These are phyloP conservation scores for Pteronotus mesoamericanus DNA, from an alignment of 2,797 vertebrate genomes.

Conservation along the genomic window DNA sequence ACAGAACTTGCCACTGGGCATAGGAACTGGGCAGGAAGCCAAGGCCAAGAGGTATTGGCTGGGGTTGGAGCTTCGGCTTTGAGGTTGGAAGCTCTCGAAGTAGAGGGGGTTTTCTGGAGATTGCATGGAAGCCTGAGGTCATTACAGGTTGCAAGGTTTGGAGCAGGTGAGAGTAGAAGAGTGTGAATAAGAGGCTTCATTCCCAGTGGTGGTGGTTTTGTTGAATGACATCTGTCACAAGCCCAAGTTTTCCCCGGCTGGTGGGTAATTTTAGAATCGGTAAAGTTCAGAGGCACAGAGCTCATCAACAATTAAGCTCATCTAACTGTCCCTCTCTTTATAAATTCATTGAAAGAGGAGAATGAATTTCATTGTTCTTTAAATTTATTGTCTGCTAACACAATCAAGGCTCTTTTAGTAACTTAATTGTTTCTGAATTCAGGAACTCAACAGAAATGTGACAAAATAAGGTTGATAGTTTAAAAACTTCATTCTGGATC, in stretches of 20 bases:
- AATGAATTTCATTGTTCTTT: slow-evolving; percentile 67
- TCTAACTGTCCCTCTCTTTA: slow-evolving; percentile 48
- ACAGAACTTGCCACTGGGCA: background rate
- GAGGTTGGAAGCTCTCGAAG: background rate
- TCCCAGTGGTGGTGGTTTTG: background rate
- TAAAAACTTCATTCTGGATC: slow-evolving; percentile 29
- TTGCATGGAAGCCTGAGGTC: background rate
- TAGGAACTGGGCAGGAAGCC: background rate
- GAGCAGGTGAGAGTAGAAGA: background rate
- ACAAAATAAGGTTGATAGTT: slow-evolving; percentile 55
- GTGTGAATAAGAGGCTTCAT: background rate
- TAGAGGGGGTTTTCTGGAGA: background rate
- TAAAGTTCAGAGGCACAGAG: slow-evolving; percentile 38
- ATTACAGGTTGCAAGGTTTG: background rate
- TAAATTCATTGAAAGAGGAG: slow-evolving; percentile 53
- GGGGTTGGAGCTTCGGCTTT: background rate
- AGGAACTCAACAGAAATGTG: slow-evolving; percentile 58
- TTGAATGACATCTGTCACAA: background rate
- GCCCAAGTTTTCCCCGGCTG: background rate
- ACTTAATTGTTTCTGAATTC: slow-evolving; percentile 59
- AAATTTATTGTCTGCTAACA: slow-evolving; percentile 68
- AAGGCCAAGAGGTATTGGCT: background rate
- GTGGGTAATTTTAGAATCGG: background rate
- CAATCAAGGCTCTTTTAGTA: slow-evolving; percentile 65
- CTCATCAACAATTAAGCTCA: slow-evolving; percentile 58